Conservation (phyloP, 2,113 vertebrate species). For the Rhea americana region DNA sequence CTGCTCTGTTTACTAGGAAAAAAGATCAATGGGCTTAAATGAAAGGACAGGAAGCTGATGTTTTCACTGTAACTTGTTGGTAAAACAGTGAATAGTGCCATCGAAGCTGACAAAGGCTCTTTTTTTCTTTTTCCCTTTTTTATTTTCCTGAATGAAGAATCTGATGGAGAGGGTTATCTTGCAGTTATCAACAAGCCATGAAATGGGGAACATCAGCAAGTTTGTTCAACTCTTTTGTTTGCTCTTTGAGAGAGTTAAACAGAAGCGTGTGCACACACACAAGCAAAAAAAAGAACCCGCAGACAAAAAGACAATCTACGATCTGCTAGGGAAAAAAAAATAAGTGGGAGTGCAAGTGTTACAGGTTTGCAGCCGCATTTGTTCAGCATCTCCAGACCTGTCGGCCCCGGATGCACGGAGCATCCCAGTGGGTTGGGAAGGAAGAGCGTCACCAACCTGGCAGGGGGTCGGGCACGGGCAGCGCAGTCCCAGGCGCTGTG, state of each 20-base stretch:
- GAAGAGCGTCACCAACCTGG: not conserved
- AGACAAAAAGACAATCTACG: not conserved
- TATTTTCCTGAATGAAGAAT: slow-evolving; percentile 55
- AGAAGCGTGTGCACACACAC: not conserved
- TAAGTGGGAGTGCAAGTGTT: accelerated
- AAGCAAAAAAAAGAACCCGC: not conserved
- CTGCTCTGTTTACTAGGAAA: slow-evolving; percentile 62
- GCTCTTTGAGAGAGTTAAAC: slow-evolving; percentile 6
- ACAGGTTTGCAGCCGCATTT: not conserved
- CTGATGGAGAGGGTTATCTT: slow-evolving; percentile 43
- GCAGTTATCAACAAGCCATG: slow-evolving; percentile 63
- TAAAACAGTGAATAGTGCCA: slow-evolving; percentile 58
- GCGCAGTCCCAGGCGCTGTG: too few species aligned
- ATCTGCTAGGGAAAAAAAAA: not conserved
- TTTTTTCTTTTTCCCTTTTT: not conserved
- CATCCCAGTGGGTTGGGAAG: not conserved
- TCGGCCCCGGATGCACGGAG: not conserved
- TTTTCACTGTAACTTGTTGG: slow-evolving; percentile 71
- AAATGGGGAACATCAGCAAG: slow-evolving; percentile 60
- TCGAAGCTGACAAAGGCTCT: slow-evolving; percentile 57
- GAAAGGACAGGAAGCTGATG: slow-evolving; percentile 77
- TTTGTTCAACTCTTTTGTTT: slow-evolving; percentile 52
- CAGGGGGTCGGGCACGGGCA: not conserved
- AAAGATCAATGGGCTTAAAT: slow-evolving; percentile 71
- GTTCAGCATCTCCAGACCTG: not conserved